Evolutionary conservation across 2,113 vertebrate species (phyloP), one percentile per base, ranked within the genome.

Genomic region (Pseudopodoces humilis): DNA sequence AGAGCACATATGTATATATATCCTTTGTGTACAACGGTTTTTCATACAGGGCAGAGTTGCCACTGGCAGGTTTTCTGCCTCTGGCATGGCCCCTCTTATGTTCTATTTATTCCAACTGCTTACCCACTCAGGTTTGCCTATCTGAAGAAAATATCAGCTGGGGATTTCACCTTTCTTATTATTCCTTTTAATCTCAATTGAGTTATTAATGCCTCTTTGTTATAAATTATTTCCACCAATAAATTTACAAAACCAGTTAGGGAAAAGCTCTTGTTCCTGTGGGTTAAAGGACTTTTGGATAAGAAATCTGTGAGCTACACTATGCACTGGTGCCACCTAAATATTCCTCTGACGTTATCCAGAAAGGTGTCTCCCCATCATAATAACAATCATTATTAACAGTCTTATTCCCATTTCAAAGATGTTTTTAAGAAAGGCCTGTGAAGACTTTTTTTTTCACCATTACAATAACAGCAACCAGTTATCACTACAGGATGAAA

Each of bases 21-120:
- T 1, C 10, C 23, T 25, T 31, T 16, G 7, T 1, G 3, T 16
- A 33, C 25, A 7, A 3, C 2, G 16, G 4, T 10, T 69, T 83
- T 49, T 53, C 28, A 14, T 9, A 8, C 9, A 58, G 24, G 15
- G n/a, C 13, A 64, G 23, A 28, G 44, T 24, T 43, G 24, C 6
- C 30, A 25, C 21, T 18, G 23, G 43, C 28, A 83, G 49, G 11
- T 46, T 81, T 77, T 41, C 13, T 13, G n/a, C 13, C 25, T n/a
- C 39, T 65, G n/a, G 24, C 49, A 80, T 7, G 47, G 27, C 14
- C 30, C 15, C 50, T 64, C 49, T 68, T 53, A 30, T 3, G 9
- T 79, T 33, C 20, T 55, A 3, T 39, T 44, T n/a, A 7, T 11
- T 53, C 37, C 71, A 53, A 11, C 10, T 47, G 11, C 30, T 30